phyloP scores from a whole-genome alignment of 2,888 invertebrate species.

The Strigamia crassipes region DNA sequence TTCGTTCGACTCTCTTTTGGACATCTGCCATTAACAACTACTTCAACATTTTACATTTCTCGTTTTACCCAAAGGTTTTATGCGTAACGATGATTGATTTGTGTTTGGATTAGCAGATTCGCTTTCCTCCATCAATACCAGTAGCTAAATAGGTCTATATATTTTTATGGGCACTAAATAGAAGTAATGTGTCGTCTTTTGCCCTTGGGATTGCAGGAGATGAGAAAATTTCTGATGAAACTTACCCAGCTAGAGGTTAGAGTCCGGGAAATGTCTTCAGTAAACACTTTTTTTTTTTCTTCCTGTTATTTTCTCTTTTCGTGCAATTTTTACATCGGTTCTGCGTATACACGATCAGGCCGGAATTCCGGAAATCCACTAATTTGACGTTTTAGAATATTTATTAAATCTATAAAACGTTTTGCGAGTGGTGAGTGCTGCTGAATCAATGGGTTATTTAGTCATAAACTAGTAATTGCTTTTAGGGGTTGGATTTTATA shows the following conservation, averaged over 20 bases:
- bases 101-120: neutral
- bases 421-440: too few relatives aligned
- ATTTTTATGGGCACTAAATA: conserved; percentile 10
- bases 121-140: neutral
- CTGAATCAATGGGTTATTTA: too few relatives aligned
- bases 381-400: too few relatives aligned
- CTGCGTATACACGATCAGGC: too few relatives aligned
- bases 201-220: neutral
- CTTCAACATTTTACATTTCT: too few relatives aligned
- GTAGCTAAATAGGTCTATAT: neutral
- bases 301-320: neutral
- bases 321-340: neutral
- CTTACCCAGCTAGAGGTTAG: neutral
- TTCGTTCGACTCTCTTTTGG: neutral
- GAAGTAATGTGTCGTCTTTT: conserved; percentile 3
- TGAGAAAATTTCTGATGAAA: neutral
- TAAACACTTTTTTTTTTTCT: neutral
- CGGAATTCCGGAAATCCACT: too few relatives aligned
- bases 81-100: neutral
- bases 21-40: neutral
- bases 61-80: neutral
- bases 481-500: too few relatives aligned
- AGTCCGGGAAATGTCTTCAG: neutral
- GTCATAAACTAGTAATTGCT: too few relatives aligned
- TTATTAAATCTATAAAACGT: too few relatives aligned